Base-by-base conservation (phyloP, 2,797 vertebrate genomes). In the Protosalanx chinensis region DNA sequence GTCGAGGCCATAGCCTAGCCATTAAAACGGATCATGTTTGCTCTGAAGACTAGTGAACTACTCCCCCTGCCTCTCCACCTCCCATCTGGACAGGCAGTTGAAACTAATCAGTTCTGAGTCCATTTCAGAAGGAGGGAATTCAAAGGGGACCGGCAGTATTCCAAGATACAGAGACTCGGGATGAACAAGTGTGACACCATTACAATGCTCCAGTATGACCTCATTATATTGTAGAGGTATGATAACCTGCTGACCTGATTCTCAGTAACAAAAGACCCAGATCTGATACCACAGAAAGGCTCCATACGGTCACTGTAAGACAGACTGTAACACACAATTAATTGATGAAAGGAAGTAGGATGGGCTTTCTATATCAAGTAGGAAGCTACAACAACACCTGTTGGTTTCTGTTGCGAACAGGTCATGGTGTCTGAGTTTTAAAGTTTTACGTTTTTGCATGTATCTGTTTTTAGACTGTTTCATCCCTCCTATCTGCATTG, bases 1-100 rank as follows among this genome's bases (percentile, higher is more conserved):
- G 82, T 85, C 83, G 86, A 86, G 83, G 88, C 85, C 84, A 77
- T 66, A 80, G 82, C 77, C 57, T 74, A 58, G 6, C 85, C 84
- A 82, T 86, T 86, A 79, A 85, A 83, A 84, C 82, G 81, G 86
- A 87, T 89, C 87, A 84, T 88, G 88, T 89, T 88, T 85, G 84
- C 78, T 68, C 78, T 82, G 81, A 84, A 83, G 77, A 81, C 81
- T 79, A 78, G 79, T 82, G 81, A 88, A 84, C 82, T 81, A 84
- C 80, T 79, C 76, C 74, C 81, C 81, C 80, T 76, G 78, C 81
- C 72, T 81, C 86, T 81, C 82, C 76, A 76, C 81, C 83, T 81
- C 86, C 84, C 82, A 88, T 90, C 81, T 88, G 88, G 87, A 86
- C 87, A 79, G 84, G 86, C 81, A 86, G 81, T 81, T 80, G 79